Percentiles rank a stretch among this genome's conserved stretches.
Conservation (phyloP, 2,797 vertebrate genomes). For the Acrossocheilus fasciatus region DNA sequence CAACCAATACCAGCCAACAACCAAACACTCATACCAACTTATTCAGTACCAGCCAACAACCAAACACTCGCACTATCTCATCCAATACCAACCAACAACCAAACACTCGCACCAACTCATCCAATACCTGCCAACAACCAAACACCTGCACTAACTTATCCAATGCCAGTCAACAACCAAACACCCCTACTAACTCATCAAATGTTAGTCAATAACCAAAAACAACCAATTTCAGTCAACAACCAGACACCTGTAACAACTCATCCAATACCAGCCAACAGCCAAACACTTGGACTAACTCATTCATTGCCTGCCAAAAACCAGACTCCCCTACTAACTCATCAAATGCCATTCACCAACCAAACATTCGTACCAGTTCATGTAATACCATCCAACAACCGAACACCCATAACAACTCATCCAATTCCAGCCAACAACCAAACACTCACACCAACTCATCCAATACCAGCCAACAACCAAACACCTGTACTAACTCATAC, state of each 20-base stretch:
- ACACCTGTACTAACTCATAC: rapidly evolving
- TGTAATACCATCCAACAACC: background rate
- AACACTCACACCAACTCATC: background rate
- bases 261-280: background rate
- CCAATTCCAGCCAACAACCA: background rate
- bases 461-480: background rate
- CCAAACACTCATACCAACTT: background rate
- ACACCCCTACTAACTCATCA: too few species aligned
- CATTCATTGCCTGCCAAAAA: background rate
- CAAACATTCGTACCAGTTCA: background rate
- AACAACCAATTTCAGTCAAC: background rate
- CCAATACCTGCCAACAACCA: background rate
- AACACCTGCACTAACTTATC: rapidly evolving
- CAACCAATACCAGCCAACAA: background rate
- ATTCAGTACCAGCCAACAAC: background rate
- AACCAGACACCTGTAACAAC: rapidly evolving
- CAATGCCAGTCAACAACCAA: background rate
- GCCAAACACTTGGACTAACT: background rate
- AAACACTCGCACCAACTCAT: background rate
- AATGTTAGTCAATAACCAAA: background rate
- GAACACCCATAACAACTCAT: background rate
- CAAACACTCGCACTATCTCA: background rate
- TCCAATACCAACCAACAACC: background rate
- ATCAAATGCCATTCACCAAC: background rate
- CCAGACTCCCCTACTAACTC: background rate